Percentiles rank a stretch among this genome's conserved stretches.
Evolutionary conservation across 2,797 vertebrate genomes (phyloP).

Genomic region (Lophura swinhoii): DNA sequence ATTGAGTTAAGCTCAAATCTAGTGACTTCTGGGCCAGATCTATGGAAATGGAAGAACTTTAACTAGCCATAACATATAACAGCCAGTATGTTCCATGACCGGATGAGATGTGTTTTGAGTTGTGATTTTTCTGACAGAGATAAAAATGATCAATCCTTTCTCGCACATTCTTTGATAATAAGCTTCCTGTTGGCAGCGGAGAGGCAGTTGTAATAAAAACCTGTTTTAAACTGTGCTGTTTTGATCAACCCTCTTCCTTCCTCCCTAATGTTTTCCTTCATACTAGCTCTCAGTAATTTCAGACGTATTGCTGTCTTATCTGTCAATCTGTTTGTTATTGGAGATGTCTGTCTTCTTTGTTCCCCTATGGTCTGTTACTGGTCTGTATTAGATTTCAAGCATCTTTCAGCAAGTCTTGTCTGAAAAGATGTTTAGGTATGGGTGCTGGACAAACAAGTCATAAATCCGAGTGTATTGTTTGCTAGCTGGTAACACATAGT

Average conservation of each 20-base stretch:
- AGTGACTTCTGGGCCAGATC: background rate
- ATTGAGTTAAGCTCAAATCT: background rate
- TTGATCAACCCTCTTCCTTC: background rate
- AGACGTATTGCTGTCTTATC: background rate
- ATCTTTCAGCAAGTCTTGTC: background rate
- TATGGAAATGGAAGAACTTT: background rate
- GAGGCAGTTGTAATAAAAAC: background rate
- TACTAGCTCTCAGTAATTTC: background rate
- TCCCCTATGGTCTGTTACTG: background rate
- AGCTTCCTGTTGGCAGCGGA: background rate
- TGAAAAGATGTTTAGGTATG: background rate
- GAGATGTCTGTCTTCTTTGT: background rate
- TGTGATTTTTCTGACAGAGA: background rate
- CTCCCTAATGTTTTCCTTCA: background rate
- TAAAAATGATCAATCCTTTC: background rate
- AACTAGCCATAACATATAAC: background rate
- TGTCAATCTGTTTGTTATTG: background rate
- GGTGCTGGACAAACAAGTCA: background rate
- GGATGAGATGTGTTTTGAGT: background rate
- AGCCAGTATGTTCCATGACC: background rate
- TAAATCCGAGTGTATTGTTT: background rate
- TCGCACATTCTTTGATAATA: background rate
- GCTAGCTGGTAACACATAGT: background rate
- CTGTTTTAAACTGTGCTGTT: background rate
- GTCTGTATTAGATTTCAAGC: background rate